These are phyloP conservation scores for Meloidogyne exigua DNA, from an alignment of 1,140 invertebrate species.

Conservation along the genomic window DNA sequence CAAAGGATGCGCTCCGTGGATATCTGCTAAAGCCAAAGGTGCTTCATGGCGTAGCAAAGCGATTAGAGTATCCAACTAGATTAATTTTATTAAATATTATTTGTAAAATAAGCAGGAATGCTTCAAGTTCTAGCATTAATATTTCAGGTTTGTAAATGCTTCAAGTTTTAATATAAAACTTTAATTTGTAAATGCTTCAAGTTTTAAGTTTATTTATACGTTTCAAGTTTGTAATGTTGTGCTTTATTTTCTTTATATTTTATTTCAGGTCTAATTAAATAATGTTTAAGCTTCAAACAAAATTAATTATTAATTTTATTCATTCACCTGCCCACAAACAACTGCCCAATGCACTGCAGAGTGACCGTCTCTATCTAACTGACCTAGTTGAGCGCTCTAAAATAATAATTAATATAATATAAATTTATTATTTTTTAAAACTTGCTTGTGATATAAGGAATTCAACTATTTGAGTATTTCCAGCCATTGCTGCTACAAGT, in stretches of 20 bases:
- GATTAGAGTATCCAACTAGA: slow-evolving; percentile 75
- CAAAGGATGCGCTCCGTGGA: slow-evolving; percentile 84
- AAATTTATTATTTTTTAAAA: background rate
- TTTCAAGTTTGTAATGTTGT: background rate
- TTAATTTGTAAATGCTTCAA: background rate
- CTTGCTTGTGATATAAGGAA: slow-evolving; percentile 61
- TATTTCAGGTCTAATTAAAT: background rate
- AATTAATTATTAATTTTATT: background rate
- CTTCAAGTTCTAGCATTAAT: background rate
- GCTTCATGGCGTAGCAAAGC: slow-evolving; percentile 80
- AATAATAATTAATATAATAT: background rate
- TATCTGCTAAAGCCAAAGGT: slow-evolving; percentile 78
- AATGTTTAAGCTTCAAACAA: background rate
- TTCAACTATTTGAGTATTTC: slow-evolving; percentile 63
- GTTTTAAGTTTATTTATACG: background rate
- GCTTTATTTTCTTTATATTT: background rate
- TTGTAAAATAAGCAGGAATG: background rate
- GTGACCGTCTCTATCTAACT: slow-evolving; percentile 86
- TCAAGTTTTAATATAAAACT: background rate
- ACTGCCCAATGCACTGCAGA: slow-evolving; percentile 93
- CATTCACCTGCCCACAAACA: slow-evolving; percentile 46
- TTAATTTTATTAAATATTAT: background rate
- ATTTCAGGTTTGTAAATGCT: background rate
- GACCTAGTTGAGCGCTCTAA: slow-evolving; percentile 76
- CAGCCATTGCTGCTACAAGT: slow-evolving; percentile 64